Conservation (phyloP, 2,888 invertebrate species). For the Zygothrica quintamaculata region DNA sequence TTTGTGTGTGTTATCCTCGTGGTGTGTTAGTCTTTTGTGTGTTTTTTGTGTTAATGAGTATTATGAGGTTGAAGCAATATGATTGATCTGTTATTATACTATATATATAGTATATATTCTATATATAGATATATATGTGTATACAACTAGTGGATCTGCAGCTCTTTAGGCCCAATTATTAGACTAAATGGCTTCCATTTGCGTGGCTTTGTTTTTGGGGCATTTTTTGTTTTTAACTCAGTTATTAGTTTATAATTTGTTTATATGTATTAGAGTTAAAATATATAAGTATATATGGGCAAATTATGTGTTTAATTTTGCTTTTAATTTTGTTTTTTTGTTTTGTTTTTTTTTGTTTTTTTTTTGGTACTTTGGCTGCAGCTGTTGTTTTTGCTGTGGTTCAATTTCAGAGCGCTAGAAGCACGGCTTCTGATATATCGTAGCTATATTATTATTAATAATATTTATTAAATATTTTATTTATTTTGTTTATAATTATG, state of each 20-base stretch:
- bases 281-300: slow-evolving; percentile 4
- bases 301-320: background rate
- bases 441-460: slow-evolving; percentile 75
- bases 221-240: slow-evolving; percentile 3
- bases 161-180: slow-evolving; percentile 37
- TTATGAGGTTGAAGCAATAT: background rate
- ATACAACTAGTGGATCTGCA: slow-evolving; percentile 10
- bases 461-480: slow-evolving; percentile 40
- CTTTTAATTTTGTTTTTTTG: slow-evolving; percentile 19
- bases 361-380: slow-evolving; percentile 72
- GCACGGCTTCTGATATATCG: slow-evolving; percentile 84
- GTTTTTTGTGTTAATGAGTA: slow-evolving; percentile 22
- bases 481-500: slow-evolving; percentile 20
- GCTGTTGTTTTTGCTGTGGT: slow-evolving; percentile 44
- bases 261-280: slow-evolving; percentile 9
- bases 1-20: slow-evolving; percentile 19
- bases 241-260: slow-evolving; percentile 10
- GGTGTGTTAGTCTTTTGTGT: slow-evolving; percentile 37
- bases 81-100: background rate
- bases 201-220: slow-evolving; percentile 57
- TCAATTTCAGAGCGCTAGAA: slow-evolving; percentile 82
- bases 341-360: slow-evolving; percentile 16
- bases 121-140: background rate
- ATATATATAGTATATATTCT: background rate
- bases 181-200: slow-evolving; percentile 71